These are phyloP conservation scores for Dinomys branickii DNA, from an alignment of 2,113 vertebrate genomes.

Conservation along the genomic window DNA sequence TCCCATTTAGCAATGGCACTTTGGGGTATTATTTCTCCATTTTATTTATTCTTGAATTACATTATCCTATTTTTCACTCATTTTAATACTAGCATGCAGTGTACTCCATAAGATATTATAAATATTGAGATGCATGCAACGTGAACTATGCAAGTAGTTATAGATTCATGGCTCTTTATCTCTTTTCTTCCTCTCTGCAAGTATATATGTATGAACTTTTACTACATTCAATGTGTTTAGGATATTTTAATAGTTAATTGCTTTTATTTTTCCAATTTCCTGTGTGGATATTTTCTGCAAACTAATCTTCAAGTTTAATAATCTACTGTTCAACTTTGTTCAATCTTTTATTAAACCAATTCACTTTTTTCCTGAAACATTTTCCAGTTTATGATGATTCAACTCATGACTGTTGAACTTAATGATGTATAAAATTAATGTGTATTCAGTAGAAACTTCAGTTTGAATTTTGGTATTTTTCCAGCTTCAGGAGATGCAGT, in stretches of 20 bases:
- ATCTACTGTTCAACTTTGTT: background rate
- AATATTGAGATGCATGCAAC: background rate
- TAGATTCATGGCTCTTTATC: background rate
- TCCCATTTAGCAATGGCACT: background rate
- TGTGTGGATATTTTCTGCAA: background rate
- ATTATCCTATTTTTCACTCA: background rate
- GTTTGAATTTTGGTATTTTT: background rate
- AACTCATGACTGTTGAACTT: background rate
- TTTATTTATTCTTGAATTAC: background rate
- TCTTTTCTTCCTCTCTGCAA: background rate
- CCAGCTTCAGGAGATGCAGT: accelerated
- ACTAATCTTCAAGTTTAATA: background rate
- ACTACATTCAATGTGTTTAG: background rate
- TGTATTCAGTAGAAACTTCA: background rate
- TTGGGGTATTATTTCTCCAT: background rate
- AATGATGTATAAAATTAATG: background rate
- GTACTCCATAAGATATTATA: background rate
- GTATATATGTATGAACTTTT: background rate
- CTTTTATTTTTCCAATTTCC: background rate
- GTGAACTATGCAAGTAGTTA: background rate
- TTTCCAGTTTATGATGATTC: background rate
- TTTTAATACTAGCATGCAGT: background rate
- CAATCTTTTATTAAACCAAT: background rate
- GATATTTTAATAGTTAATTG: background rate
- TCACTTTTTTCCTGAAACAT: background rate